Conservation (phyloP, 2,797 vertebrate genomes). For the Gouania willdenowi region DNA sequence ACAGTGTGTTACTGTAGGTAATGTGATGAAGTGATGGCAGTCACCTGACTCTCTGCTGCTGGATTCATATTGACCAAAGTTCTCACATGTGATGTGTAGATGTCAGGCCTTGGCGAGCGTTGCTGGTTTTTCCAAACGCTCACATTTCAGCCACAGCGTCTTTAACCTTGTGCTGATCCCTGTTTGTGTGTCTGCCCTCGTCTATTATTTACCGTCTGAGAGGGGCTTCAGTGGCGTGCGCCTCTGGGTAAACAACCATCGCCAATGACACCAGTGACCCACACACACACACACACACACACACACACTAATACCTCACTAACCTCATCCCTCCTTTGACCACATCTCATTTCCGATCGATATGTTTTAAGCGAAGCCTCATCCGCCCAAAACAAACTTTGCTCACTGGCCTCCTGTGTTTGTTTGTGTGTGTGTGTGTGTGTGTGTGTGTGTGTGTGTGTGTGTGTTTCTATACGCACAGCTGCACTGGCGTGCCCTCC, state of each 20-base stretch:
- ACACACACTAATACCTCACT: constrained; percentile 9
- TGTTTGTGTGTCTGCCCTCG: constrained; percentile 55
- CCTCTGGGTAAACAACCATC: constrained; percentile 64
- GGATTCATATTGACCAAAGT: constrained; percentile 35
- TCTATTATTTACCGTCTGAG: constrained; percentile 71
- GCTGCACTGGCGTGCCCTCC: constrained; percentile 18
- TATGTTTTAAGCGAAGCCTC: constrained; percentile 47
- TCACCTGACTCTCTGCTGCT: constrained; percentile 29
- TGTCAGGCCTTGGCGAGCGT: too few species aligned
- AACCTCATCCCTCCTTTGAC: constrained; percentile 45
- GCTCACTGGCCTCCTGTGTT: constrained; percentile 26
- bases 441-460: constrained; percentile 4
- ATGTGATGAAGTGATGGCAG: constrained; percentile 48
- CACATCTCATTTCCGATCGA: constrained; percentile 63
- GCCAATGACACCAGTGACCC: constrained; percentile 62
- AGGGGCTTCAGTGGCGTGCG: constrained; percentile 9
- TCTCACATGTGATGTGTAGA: constrained; percentile 44
- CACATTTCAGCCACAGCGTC: constrained; percentile 42
- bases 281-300: constrained; percentile 36
- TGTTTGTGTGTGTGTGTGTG: constrained; percentile 35
- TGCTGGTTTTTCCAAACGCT: constrained; percentile 49
- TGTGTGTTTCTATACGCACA: too few species aligned
- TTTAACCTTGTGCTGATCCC: constrained; percentile 63
- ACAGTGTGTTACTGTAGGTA: too few species aligned
- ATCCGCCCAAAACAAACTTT: constrained; percentile 43